Evolutionary conservation across 1,140 invertebrate species (phyloP).

Genomic region (Drosophila willistoni): DNA sequence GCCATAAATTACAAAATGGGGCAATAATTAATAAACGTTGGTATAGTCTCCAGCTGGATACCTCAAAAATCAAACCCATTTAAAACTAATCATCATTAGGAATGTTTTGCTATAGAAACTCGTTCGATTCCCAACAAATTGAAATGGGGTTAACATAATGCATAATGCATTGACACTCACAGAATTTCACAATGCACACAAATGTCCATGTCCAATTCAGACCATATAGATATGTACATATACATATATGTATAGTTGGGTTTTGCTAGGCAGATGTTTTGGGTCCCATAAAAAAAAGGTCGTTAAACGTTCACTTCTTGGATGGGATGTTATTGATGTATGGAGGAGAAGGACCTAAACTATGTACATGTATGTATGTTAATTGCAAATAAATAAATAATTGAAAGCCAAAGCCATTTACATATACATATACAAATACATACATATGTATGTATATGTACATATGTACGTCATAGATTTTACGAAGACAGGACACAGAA

Average conservation of each 20-base stretch:
- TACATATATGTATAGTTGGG: too few species aligned
- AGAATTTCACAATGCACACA: not conserved
- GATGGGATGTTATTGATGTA: not conserved
- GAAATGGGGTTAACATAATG: not conserved
- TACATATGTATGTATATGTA: too few species aligned
- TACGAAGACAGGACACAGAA: not conserved
- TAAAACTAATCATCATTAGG: too few species aligned
- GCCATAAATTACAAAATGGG: not conserved
- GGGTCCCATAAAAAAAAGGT: constrained; percentile 15
- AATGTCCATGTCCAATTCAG: not conserved
- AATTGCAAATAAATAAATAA: constrained; percentile 59
- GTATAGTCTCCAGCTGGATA: too few species aligned
- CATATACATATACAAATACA: too few species aligned
- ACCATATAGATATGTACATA: not conserved
- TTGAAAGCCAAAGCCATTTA: constrained; percentile 29
- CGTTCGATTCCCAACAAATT: not conserved
- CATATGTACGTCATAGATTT: not conserved
- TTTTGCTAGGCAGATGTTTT: constrained; percentile 35
- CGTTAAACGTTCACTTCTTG: constrained; percentile 3
- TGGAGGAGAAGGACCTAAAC: constrained; percentile 28
- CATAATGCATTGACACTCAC: constrained; percentile 1
- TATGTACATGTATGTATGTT: constrained; percentile 16
- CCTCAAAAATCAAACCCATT: too few species aligned
- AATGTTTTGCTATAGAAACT: too few species aligned
- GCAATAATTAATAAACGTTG: not conserved